These are phyloP conservation scores for Eurystomus glaucurus DNA, from an alignment of 2,797 vertebrate genomes.

Conservation along the genomic window DNA sequence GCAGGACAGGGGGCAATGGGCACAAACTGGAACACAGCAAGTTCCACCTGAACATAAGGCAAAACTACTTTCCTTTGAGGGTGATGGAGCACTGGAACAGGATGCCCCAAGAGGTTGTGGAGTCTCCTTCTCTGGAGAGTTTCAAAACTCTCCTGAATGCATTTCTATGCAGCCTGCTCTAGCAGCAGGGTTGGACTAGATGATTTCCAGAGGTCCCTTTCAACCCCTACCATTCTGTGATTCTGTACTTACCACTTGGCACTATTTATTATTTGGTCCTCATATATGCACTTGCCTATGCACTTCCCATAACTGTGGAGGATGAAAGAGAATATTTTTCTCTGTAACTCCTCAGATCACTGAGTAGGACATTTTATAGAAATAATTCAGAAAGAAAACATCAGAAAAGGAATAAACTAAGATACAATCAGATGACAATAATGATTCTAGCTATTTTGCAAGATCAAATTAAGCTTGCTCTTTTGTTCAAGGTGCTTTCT, in stretches of 20 bases:
- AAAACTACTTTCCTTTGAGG: not conserved
- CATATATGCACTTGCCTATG: not conserved
- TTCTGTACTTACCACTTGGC: not conserved
- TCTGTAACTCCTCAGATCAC: not conserved
- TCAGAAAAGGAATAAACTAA: not conserved
- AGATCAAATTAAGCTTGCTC: not conserved
- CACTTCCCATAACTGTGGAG: accelerated
- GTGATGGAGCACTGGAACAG: not conserved
- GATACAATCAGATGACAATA: not conserved
- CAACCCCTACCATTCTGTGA: not conserved
- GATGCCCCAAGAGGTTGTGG: not conserved
- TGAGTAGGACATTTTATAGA: not conserved
- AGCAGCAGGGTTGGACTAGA: not conserved
- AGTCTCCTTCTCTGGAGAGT: not conserved
- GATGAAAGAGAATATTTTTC: not conserved
- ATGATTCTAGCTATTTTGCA: not conserved
- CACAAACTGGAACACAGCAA: not conserved
- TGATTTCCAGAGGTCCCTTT: not conserved
- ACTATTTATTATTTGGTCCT: not conserved
- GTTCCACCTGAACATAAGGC: not conserved
- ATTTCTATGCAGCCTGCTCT: not conserved
- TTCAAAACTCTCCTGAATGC: not conserved
- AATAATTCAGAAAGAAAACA: not conserved
- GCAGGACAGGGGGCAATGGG: not conserved
- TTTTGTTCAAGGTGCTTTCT: not conserved